phyloP scores from a whole-genome alignment of 30 jellyfish, hydroid and myxozoan species.

The Turritopsis rubra region DNA sequence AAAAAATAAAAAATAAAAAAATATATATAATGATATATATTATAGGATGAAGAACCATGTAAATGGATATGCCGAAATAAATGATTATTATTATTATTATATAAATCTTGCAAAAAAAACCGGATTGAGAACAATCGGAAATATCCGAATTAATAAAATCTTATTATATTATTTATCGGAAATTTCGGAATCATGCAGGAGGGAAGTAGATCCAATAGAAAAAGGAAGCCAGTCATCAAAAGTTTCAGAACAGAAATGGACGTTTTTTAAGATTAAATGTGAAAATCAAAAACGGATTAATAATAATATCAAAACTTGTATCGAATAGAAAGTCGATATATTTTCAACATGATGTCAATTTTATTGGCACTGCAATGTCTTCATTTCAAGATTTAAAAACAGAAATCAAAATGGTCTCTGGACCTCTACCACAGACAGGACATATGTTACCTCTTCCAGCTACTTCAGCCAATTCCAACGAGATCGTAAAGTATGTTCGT shows the following conservation, averaged over 20 bases:
- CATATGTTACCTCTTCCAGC: background rate
- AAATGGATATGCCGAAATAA: too few relatives aligned
- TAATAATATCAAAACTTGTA: too few relatives aligned
- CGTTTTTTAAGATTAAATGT: background rate
- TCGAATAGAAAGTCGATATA: background rate
- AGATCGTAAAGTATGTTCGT: constrained; percentile 16
- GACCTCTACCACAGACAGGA: background rate
- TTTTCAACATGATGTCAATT: too few relatives aligned
- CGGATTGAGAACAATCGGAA: too few relatives aligned
- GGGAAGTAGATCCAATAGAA: background rate
- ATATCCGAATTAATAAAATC: background rate
- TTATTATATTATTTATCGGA: background rate
- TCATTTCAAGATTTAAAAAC: background rate
- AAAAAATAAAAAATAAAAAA: too few relatives aligned
- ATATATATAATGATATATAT: too few relatives aligned
- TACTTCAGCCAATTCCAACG: constrained; percentile 12
- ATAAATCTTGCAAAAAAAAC: too few relatives aligned
- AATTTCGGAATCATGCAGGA: background rate
- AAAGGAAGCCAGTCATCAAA: background rate
- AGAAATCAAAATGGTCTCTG: background rate
- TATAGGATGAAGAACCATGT: too few relatives aligned
- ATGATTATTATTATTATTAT: too few relatives aligned
- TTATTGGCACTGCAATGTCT: background rate
- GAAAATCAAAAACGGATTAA: background rate
- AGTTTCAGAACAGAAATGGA: background rate